A percentile compares a stretch with the other conserved stretches of the same genome.
Evolutionary conservation across 2,797 vertebrate species (phyloP).

Genomic region (Huso huso): DNA sequence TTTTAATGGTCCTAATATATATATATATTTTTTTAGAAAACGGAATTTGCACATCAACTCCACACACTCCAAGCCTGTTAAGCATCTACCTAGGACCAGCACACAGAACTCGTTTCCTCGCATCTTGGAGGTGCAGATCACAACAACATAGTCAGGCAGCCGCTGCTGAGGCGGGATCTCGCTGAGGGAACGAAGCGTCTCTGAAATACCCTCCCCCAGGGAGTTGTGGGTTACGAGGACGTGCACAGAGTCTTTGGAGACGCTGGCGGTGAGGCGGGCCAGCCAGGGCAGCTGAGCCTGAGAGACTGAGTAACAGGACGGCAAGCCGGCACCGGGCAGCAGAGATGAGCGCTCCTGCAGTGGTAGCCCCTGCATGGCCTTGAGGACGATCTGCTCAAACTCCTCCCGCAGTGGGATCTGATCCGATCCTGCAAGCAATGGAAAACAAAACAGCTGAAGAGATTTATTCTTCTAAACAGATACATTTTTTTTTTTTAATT

Average conservation of each 20-base stretch:
- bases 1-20: too few species aligned
- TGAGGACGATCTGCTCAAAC: slow-evolving; percentile 91
- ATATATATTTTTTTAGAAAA: too few species aligned
- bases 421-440: slow-evolving; percentile 63
- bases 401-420: slow-evolving; percentile 95
- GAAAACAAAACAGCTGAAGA: too few species aligned
- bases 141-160: slow-evolving; percentile 84
- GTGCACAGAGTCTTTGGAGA: slow-evolving; percentile 86
- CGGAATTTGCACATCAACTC: too few species aligned
- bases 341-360: slow-evolving; percentile 54
- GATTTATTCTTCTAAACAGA: too few species aligned
- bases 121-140: slow-evolving; percentile 81
- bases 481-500: too few species aligned
- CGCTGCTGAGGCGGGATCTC: slow-evolving; percentile 75
- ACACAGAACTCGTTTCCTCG: slow-evolving; percentile 89
- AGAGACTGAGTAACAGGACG: slow-evolving; percentile 54
- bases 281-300: slow-evolving; percentile 89
- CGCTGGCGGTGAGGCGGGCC: slow-evolving; percentile 85
- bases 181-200: slow-evolving; percentile 77
- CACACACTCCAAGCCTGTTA: too few species aligned
- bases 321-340: slow-evolving; percentile 48
- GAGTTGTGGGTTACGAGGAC: slow-evolving; percentile 86
- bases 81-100: slow-evolving; percentile 79
- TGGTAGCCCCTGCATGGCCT: slow-evolving; percentile 73
- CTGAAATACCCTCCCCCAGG: slow-evolving; percentile 89